Conservation (phyloP, 2,113 vertebrate genomes). For the Ptychochromis oligacanthus region DNA sequence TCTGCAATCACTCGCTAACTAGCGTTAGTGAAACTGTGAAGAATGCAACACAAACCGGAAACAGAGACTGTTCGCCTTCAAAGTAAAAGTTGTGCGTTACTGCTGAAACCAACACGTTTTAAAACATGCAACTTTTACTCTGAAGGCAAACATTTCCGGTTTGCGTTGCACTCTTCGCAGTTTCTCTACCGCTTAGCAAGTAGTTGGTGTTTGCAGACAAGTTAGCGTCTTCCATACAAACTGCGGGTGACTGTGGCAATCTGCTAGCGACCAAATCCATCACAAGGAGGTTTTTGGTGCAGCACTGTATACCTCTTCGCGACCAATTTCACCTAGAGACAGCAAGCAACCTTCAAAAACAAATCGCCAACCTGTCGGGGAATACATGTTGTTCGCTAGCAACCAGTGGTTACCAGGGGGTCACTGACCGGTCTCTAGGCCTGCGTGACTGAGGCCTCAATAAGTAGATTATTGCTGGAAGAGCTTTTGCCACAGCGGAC, state of each 20-base stretch:
- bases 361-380: neutral
- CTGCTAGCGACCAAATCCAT: neutral
- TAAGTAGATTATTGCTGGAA: neutral
- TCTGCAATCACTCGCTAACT: too few relatives aligned
- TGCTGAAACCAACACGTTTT: too few relatives aligned
- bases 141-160: neutral
- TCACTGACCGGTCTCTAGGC: too few relatives aligned
- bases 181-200: fast-evolving
- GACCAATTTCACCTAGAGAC: too few relatives aligned
- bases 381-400: too few relatives aligned
- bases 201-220: neutral
- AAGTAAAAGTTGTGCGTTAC: too few relatives aligned
- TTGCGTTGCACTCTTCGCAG: too few relatives aligned
- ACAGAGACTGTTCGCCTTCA: too few relatives aligned
- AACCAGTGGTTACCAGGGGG: neutral
- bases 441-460: neutral
- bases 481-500: neutral
- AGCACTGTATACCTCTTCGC: neutral
- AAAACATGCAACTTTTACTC: too few relatives aligned
- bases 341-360: neutral
- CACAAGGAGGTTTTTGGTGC: neutral
- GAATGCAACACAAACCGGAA: too few relatives aligned
- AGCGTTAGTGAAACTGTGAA: too few relatives aligned
- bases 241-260: neutral
- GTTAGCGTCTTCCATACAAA: neutral